A percentile compares a stretch with the other conserved stretches of the same genome.
Evolutionary conservation across 2,797 vertebrate species (phyloP).

Genomic region (Psittacula derbiana): DNA sequence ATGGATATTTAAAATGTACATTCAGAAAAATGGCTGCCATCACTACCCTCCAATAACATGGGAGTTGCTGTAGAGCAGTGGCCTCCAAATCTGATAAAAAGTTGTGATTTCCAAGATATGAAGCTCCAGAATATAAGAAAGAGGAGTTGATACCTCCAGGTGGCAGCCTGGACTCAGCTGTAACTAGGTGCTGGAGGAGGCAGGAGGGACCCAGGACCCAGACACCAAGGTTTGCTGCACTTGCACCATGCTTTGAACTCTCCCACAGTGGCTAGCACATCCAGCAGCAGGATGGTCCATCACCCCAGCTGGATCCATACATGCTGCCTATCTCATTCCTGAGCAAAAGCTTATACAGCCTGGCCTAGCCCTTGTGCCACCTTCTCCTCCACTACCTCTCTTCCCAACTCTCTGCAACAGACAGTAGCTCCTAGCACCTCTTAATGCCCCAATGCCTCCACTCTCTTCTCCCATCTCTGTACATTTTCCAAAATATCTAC

Average conservation of each 20-base stretch:
- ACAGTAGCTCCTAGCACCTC: neutral
- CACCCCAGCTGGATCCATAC: neutral
- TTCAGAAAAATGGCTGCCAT: neutral
- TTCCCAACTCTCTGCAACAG: neutral
- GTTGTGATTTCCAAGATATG: neutral
- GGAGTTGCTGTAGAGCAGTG: neutral
- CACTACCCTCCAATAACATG: neutral
- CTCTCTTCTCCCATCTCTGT: neutral
- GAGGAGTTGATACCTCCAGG: neutral
- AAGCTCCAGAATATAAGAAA: neutral
- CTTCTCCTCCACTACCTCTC: neutral
- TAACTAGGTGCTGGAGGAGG: neutral
- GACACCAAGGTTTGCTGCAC: neutral
- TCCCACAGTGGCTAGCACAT: neutral
- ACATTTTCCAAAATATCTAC: neutral
- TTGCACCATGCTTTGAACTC: accelerated
- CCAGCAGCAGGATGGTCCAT: neutral
- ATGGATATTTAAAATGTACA: neutral
- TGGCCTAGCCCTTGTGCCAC: neutral
- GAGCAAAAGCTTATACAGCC: neutral
- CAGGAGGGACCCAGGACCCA: neutral
- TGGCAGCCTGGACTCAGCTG: neutral
- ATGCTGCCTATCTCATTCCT: neutral
- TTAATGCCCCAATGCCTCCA: neutral
- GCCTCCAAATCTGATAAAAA: neutral